Evolutionary conservation across 2,797 vertebrate species (phyloP), one percentile per base, ranked within the genome.

Genomic region (Moxostoma hubbsi): DNA sequence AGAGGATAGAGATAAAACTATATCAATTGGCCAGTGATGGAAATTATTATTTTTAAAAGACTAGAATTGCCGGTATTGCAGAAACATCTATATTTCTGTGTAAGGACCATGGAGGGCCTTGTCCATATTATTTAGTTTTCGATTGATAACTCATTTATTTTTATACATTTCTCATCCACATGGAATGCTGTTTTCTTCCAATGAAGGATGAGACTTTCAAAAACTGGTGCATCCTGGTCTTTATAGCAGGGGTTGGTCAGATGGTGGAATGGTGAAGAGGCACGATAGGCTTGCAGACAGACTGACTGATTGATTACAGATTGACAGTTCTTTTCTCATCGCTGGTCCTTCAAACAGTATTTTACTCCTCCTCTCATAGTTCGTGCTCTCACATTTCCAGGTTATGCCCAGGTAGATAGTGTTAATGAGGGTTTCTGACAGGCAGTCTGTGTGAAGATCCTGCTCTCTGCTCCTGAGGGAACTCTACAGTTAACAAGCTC

Each of bases 391-490:
- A 15, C 11, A 12, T 10, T 49, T 73, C 49, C 73, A 82, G 64
- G 72, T 68, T 68, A 11, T 61, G 63, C 64, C 62, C 75, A 69
- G 67, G 69, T 77, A 68, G 75, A 73, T 69, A 24, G 57, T 77
- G 69, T 77, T 82, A 82, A 82, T 78, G 70, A 78, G 81, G 15
- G 55, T 18, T 61, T 78, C 75, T 78, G 75, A 77, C 81, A 77
- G 75, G 61, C 64, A 10, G 45, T 68, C 63, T 78, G 45, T 78
- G 81, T 82, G 81, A 62, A 70, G 73, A 75, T 70, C 58, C 18
- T 55, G 36, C 79, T 67, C 79, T 5, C 24, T 12, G 47, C 36
- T 75, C 79, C 65, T 66, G 46, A 50, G 76, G 71, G 81, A 79
- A 49, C 16, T 57, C 76, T 63, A 9, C 51, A 67, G 81, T 64